Evolutionary conservation across 2,888 invertebrate species (phyloP).

Genomic region (Meiosimyza decipiens): DNA sequence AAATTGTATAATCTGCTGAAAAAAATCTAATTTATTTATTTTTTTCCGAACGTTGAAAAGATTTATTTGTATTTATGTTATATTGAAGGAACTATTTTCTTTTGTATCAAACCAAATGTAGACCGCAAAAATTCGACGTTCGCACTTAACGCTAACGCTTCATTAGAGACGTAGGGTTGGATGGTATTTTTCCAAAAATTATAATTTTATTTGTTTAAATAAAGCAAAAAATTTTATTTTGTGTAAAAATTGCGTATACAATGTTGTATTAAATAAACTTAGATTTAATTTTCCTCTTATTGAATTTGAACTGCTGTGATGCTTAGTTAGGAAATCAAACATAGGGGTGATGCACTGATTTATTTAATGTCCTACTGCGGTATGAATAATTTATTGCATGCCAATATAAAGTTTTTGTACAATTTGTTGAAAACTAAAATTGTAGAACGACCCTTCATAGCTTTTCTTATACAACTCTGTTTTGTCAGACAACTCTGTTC

Average conservation of each 20-base stretch:
- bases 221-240: neutral
- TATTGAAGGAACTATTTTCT: neutral
- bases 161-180: neutral
- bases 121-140: neutral
- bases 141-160: neutral
- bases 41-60: neutral
- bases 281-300: neutral
- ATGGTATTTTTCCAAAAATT: neutral
- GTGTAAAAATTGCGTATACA: constrained; percentile 17
- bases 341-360: neutral
- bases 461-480: no score
- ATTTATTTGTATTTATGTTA: neutral
- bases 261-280: neutral
- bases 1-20: no score
- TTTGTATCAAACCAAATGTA: no score
- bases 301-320: constrained; percentile 18
- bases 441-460: no score
- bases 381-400: no score
- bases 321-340: neutral
- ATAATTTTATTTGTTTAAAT: neutral
- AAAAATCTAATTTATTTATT: no score
- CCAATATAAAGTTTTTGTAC: no score
- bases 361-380: no score
- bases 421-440: no score
- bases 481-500: no score